Percentiles rank a stretch among this genome's conserved stretches.
Conservation (phyloP, 1,140 invertebrate species). For the Stegodyphus mimosarum region DNA sequence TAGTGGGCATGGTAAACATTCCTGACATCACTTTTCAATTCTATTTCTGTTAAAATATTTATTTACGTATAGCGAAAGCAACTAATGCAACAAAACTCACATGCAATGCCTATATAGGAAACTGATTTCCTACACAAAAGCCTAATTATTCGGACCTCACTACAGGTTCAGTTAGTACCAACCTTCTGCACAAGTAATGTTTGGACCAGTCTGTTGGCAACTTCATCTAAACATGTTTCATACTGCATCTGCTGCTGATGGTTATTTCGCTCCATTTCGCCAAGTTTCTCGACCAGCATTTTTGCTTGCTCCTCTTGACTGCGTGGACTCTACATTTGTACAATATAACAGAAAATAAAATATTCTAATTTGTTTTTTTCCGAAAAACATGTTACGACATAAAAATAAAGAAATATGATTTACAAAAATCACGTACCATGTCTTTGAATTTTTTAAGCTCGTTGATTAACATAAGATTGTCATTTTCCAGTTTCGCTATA, state of each 20-base stretch:
- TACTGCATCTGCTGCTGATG: slow-evolving; percentile 77
- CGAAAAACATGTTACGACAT: no score
- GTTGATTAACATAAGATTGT: slow-evolving; percentile 79
- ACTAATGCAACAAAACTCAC: no score
- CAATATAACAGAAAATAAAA: slow-evolving; percentile 20
- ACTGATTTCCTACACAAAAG: no score
- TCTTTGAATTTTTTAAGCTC: slow-evolving; percentile 74
- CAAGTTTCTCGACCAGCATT: slow-evolving; percentile 72
- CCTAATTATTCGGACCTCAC: no score
- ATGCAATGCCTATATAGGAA: no score
- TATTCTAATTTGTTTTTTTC: background rate
- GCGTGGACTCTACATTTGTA: slow-evolving; percentile 59
- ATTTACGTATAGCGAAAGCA: no score
- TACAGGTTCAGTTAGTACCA: background rate
- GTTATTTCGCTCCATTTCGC: slow-evolving; percentile 75
- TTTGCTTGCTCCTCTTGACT: slow-evolving; percentile 63
- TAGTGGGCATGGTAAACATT: no score
- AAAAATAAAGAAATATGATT: background rate
- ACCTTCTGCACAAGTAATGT: slow-evolving; percentile 87
- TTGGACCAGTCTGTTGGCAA: slow-evolving; percentile 82
- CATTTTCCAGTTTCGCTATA: slow-evolving; percentile 77
- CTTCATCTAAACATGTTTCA: slow-evolving; percentile 81
- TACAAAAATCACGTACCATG: slow-evolving; percentile 67
- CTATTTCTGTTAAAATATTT: no score
- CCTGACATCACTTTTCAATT: no score